Conservation (phyloP, 2,797 vertebrate genomes). For the Limnodromus scolopaceus region DNA sequence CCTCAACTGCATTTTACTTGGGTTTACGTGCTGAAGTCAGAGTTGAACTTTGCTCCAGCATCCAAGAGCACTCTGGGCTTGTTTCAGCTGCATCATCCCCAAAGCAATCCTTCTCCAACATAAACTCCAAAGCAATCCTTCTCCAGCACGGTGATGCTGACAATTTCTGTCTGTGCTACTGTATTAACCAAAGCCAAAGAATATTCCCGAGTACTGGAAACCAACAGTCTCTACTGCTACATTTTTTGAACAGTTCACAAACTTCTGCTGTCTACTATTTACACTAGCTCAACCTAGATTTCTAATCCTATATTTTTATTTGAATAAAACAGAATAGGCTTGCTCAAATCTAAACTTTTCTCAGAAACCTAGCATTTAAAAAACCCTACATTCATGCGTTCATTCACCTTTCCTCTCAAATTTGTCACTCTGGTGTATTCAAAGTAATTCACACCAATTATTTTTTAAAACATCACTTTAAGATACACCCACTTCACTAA, state of each 20-base stretch:
- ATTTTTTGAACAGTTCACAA: background rate
- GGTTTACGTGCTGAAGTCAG: background rate
- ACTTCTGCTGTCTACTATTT: background rate
- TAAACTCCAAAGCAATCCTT: background rate
- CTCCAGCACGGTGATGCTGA: background rate
- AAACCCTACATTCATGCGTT: rapidly evolving
- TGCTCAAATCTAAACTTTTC: background rate
- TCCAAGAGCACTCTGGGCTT: background rate
- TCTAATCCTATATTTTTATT: background rate
- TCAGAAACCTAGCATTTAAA: background rate
- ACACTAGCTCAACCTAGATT: background rate
- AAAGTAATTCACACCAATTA: background rate
- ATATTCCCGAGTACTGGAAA: background rate
- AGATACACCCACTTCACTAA: background rate
- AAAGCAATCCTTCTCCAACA: background rate
- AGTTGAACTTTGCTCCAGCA: background rate
- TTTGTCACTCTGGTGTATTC: background rate
- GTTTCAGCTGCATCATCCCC: background rate
- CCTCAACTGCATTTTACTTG: background rate
- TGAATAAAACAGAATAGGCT: background rate
- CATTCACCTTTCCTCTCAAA: background rate
- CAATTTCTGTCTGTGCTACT: background rate
- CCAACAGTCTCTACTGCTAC: background rate
- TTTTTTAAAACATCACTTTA: background rate
- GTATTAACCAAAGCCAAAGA: background rate